These are phyloP conservation scores for Antechinus stuartii DNA, from an alignment of 2,113 vertebrate genomes.

Conservation along the genomic window DNA sequence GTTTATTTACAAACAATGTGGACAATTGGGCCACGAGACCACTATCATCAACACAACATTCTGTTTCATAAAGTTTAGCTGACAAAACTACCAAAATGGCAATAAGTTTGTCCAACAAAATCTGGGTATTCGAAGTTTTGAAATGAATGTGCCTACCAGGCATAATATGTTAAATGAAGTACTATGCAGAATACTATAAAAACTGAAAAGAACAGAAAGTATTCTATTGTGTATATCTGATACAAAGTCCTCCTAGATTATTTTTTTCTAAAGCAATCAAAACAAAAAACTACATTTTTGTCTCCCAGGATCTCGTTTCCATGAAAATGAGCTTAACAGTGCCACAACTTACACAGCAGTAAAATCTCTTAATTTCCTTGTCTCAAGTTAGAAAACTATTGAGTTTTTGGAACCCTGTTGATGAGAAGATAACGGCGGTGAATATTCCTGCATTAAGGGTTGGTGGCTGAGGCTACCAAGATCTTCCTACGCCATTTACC, in stretches of 20 bases:
- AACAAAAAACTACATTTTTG: constrained; percentile 59
- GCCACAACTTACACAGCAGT: constrained; percentile 54
- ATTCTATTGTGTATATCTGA: not conserved
- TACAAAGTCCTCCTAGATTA: constrained; percentile 19
- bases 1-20: constrained; percentile 8
- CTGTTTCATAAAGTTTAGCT: constrained; percentile 1
- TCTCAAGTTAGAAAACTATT: constrained; percentile 47
- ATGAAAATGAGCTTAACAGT: constrained; percentile 64
- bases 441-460: constrained; percentile 17
- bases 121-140: constrained; percentile 37
- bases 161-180: constrained; percentile 33
- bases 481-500: not conserved
- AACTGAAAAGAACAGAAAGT: constrained; percentile 56
- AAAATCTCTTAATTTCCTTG: constrained; percentile 52
- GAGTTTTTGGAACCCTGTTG: not conserved
- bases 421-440: constrained; percentile 22
- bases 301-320: constrained; percentile 54
- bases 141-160: constrained; percentile 49
- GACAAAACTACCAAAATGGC: constrained; percentile 49
- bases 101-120: constrained; percentile 39
- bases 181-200: constrained; percentile 15
- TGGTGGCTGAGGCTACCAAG: constrained; percentile 18
- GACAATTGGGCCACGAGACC: not conserved
- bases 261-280: constrained; percentile 31
- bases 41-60: constrained; percentile 35